Evolutionary conservation across 2,113 vertebrate species (phyloP).

Genomic region (Pagrus major): DNA sequence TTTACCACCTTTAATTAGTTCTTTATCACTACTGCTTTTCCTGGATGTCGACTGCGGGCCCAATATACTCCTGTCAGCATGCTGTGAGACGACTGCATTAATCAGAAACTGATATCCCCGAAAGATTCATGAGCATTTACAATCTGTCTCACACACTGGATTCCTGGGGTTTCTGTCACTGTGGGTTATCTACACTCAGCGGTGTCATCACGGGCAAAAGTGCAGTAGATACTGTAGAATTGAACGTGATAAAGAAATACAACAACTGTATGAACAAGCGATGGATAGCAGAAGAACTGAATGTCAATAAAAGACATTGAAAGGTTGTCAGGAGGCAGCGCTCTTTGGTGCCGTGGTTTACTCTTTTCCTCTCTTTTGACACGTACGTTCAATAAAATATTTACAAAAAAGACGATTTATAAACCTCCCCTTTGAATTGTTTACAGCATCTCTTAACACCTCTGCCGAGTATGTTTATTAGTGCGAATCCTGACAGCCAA

Average conservation of each 20-base stretch:
- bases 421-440: constrained; percentile 37
- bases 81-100: constrained; percentile 71
- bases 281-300: constrained; percentile 7
- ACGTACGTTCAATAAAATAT: not conserved
- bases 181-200: constrained; percentile 54
- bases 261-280: not conserved
- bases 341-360: not conserved
- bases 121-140: constrained; percentile 60
- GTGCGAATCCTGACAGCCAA: constrained; percentile 58
- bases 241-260: constrained; percentile 35
- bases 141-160: constrained; percentile 42
- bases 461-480: constrained; percentile 41
- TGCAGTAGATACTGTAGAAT: constrained; percentile 1
- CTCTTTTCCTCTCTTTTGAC: not conserved
- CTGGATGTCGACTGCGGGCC: constrained; percentile 77
- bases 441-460: constrained; percentile 45
- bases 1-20: constrained; percentile 91
- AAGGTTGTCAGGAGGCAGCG: not conserved
- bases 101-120: constrained; percentile 61
- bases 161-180: constrained; percentile 58
- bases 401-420: not conserved
- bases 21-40: constrained; percentile 88
- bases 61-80: constrained; percentile 52
- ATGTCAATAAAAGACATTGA: not conserved
- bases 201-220: constrained; percentile 31